Evolutionary conservation across 2,888 invertebrate genomes (phyloP).

Genomic region (Dynastes maya): DNA sequence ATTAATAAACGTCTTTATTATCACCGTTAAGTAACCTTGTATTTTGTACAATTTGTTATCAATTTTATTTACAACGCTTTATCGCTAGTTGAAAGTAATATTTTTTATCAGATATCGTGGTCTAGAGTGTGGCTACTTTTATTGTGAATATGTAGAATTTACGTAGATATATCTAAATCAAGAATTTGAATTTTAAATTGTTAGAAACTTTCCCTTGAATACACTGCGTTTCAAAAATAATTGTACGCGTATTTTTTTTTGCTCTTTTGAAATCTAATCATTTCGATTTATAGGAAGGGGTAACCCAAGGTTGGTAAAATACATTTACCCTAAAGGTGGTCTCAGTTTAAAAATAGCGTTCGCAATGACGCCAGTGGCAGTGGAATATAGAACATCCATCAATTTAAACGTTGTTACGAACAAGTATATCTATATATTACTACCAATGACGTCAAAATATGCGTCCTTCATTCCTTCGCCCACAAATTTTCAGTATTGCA

Average conservation of each 20-base stretch:
- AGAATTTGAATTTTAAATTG: constrained; percentile 1
- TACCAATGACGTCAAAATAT: too few species aligned
- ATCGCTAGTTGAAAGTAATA: constrained; percentile 46
- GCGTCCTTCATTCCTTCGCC: too few species aligned
- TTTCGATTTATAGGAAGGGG: too few species aligned
- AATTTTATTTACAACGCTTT: constrained; percentile 48
- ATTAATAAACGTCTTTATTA: constrained; percentile 22
- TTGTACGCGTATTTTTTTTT: background rate
- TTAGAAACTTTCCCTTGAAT: background rate
- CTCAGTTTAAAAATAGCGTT: too few species aligned
- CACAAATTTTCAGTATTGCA: too few species aligned
- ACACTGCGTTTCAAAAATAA: background rate
- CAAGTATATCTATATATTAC: too few species aligned
- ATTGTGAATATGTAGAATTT: constrained; percentile 15
- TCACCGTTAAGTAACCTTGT: constrained; percentile 47
- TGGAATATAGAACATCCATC: too few species aligned
- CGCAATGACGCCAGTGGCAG: too few species aligned
- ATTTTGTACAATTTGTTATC: constrained; percentile 50
- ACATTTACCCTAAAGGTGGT: too few species aligned
- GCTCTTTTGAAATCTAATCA: too few species aligned
- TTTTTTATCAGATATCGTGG: constrained; percentile 47
- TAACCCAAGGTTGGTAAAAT: too few species aligned
- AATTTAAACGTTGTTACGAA: too few species aligned
- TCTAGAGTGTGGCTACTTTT: constrained; percentile 38
- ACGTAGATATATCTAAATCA: constrained; percentile 7